Evolutionary conservation across 2,113 vertebrate species (phyloP), one percentile per base, ranked within the genome.

Genomic region (Tricholaema leucomelas): DNA sequence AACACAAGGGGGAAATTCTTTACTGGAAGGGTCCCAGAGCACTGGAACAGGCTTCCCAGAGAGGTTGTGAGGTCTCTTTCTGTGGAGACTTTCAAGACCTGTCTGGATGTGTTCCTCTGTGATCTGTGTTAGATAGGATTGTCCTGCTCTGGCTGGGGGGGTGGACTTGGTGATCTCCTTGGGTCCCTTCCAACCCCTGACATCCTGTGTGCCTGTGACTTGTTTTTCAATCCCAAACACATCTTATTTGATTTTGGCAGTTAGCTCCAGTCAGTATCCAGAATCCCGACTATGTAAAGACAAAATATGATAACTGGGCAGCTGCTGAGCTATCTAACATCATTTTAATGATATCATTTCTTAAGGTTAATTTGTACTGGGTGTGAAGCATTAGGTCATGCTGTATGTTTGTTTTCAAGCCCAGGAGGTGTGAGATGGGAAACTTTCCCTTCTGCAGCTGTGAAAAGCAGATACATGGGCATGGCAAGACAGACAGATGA

Each of bases 401-500:
- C 15, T 86, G 36, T n/a, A 11, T 44, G 42, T 87, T 85, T 89
- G n/a, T 72, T 95, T 92, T 70, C 81, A 92, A 89, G n/a, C 33
- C 55, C 48, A 64, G 64, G 63, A 88, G 55, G 23, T 93, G 63
- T 73, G 69, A 85, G 77, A 59, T 0, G 2, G 67, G 83, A 84
- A 85, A 38, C 0, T 1, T 60, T 91, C 74, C 46, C 67, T 87
- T 87, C 71, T 82, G 81, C 44, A 67, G 12, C 63, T 66, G 25
- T 44, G 31, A 52, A 54, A 73, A 93, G 50, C 44, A 81, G 35
- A 65, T 40, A 78, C 2, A 8, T 0, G 3, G 44, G 64, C 25
- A 20, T 46, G 36, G 59, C 27, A 87, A 79, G 56, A 76, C 84
- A 87, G 76, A 15, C 38, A 78, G 42, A 83, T 81, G 85, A 92